These are phyloP conservation scores for Zaprionus vittiger DNA, from an alignment of 1,140 invertebrate genomes.

Conservation along the genomic window DNA sequence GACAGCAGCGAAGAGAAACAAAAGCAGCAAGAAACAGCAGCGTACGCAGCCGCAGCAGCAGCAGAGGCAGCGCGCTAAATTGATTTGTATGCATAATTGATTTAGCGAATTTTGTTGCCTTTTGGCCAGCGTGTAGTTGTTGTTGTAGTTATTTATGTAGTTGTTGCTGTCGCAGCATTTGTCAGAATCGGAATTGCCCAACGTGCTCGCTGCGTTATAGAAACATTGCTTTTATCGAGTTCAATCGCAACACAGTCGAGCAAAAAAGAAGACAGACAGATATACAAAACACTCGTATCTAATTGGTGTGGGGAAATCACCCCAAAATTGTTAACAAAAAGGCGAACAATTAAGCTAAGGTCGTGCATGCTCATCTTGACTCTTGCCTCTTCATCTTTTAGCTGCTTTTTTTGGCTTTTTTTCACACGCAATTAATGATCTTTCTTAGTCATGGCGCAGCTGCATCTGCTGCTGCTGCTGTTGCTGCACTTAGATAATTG, in stretches of 20 bases:
- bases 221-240: constrained; percentile 7
- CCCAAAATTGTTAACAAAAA: background rate
- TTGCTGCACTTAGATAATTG: constrained; percentile 64
- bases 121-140: constrained; percentile 38
- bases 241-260: background rate
- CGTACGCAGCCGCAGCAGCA: constrained; percentile 1
- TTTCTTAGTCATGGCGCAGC: constrained; percentile 26
- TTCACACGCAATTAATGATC: constrained; percentile 56
- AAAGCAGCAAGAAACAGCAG: constrained; percentile 33
- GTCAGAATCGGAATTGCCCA: constrained; percentile 33
- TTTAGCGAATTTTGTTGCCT: constrained; percentile 65
- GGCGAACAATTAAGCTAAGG: constrained; percentile 18
- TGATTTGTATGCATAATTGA: constrained; percentile 80
- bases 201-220: background rate
- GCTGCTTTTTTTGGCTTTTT: constrained; percentile 6
- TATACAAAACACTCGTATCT: background rate
- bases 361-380: background rate
- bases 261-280: background rate
- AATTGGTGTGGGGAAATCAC: constrained; percentile 38
- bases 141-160: constrained; percentile 17
- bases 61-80: constrained; percentile 39
- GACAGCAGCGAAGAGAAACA: constrained; percentile 28
- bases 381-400: background rate
- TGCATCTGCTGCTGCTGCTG: constrained; percentile 45
- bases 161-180: constrained; percentile 12